These are phyloP conservation scores for Euspilapteryx auroguttella DNA, from an alignment of 2,888 invertebrate genomes.

Conservation along the genomic window DNA sequence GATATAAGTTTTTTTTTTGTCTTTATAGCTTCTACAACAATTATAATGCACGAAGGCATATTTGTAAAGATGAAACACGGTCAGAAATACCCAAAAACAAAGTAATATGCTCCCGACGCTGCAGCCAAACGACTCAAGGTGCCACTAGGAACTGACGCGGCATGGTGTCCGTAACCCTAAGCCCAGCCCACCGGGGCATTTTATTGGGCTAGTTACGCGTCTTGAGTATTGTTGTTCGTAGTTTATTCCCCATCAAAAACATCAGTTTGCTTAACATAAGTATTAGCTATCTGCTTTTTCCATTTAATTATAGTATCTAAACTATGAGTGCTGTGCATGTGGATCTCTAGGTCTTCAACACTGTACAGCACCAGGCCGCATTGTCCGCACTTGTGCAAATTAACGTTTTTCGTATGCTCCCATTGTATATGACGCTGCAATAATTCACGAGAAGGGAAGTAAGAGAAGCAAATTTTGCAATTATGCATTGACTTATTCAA, in stretches of 20 bases:
- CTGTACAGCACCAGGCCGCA: constrained; percentile 1
- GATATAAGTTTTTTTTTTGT: too few relatives aligned
- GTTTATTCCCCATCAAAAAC: not conserved
- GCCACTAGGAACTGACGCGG: too few relatives aligned
- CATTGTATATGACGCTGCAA: constrained; percentile 2
- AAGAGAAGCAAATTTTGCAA: constrained; percentile 2
- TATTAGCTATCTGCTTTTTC: constrained; percentile 2
- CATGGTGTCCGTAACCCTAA: too few relatives aligned
- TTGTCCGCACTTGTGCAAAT: constrained; percentile 3
- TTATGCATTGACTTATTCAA: constrained; percentile 1
- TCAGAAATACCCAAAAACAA: too few relatives aligned
- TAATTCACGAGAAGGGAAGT: constrained; percentile 2
- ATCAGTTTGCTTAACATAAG: constrained; percentile 2
- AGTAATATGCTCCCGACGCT: too few relatives aligned
- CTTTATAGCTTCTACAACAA: too few relatives aligned
- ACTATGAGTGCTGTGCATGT: constrained; percentile 1
- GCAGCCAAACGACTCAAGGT: too few relatives aligned
- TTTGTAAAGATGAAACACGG: too few relatives aligned
- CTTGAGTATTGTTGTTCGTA: too few relatives aligned
- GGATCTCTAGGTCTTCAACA: constrained; percentile 2
- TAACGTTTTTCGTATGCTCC: constrained; percentile 4
- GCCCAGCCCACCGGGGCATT: not conserved
- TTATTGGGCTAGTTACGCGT: too few relatives aligned
- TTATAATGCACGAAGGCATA: too few relatives aligned
- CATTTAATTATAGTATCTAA: not conserved